phyloP scores from a whole-genome alignment of 2,797 vertebrate genomes.

The Luscinia megarhynchos region DNA sequence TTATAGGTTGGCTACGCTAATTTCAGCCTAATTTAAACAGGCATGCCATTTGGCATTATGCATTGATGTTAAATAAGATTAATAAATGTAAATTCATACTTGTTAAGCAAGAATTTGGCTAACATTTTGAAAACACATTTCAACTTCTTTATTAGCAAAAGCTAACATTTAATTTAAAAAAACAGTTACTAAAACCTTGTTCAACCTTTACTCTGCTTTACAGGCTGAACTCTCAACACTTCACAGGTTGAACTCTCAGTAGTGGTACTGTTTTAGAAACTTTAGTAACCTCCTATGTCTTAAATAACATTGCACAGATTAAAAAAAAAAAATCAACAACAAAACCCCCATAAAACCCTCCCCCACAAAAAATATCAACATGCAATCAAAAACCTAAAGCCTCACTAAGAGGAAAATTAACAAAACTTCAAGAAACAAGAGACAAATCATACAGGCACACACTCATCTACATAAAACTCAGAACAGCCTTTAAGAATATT shows the following conservation, averaged over 20 bases:
- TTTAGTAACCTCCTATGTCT: background rate
- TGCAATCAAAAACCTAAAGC: background rate
- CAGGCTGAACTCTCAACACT: background rate
- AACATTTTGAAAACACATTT: slow-evolving; percentile 13
- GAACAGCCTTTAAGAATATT: slow-evolving; percentile 22
- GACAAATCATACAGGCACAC: background rate
- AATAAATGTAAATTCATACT: slow-evolving; percentile 33
- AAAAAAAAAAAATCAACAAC: background rate
- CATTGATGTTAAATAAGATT: background rate
- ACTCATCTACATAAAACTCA: background rate
- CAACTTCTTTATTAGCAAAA: background rate
- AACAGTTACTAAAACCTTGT: background rate
- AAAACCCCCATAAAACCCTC: background rate
- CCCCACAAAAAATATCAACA: background rate
- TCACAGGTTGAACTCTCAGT: background rate
- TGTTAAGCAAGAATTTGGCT: background rate
- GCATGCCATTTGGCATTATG: background rate
- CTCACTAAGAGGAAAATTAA: background rate
- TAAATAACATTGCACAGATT: background rate
- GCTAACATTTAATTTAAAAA: background rate
- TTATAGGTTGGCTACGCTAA: slow-evolving; percentile 3
- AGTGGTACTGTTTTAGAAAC: background rate
- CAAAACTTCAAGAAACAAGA: background rate
- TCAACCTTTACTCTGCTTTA: background rate
- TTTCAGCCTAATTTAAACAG: slow-evolving; percentile 23